Evolutionary conservation across 1,140 invertebrate species (phyloP).

Genomic region (Monochamus saltuarius): DNA sequence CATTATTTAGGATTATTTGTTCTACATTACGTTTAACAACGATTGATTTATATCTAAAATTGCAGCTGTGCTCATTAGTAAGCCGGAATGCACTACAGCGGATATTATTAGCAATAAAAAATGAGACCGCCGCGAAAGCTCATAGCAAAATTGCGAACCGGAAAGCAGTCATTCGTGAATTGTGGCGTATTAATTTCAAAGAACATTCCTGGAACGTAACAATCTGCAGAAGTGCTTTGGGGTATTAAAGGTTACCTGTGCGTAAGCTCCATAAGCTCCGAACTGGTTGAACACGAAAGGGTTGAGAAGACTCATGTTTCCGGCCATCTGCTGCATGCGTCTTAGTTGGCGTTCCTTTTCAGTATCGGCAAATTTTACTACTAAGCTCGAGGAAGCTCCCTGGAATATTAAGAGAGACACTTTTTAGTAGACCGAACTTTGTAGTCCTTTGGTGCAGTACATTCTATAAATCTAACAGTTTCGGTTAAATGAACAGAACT

Average conservation of each 20-base stretch:
- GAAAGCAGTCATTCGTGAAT: neutral
- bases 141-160: too few relatives aligned
- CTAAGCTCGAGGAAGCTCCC: constrained; percentile 97
- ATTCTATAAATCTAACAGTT: too few relatives aligned
- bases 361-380: constrained; percentile 99
- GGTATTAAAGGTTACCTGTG: constrained; percentile 68
- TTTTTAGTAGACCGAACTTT: neutral
- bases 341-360: constrained; percentile 98
- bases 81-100: too few relatives aligned
- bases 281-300: constrained; percentile 97
- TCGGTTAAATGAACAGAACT: too few relatives aligned
- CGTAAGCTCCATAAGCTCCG: constrained; percentile 88
- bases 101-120: too few relatives aligned
- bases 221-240: neutral
- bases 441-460: too few relatives aligned
- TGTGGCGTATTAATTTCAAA: constrained; percentile 18
- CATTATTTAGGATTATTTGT: too few relatives aligned
- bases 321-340: constrained; percentile 99
- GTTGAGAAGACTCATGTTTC: constrained; percentile 96
- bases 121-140: too few relatives aligned
- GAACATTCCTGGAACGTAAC: constrained; percentile 1
- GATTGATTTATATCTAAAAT: too few relatives aligned
- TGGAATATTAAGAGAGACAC: constrained; percentile 55
- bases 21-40: too few relatives aligned
- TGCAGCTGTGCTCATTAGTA: too few relatives aligned